Conservation (phyloP, 2,888 invertebrate species). For the Eledona agricola region DNA sequence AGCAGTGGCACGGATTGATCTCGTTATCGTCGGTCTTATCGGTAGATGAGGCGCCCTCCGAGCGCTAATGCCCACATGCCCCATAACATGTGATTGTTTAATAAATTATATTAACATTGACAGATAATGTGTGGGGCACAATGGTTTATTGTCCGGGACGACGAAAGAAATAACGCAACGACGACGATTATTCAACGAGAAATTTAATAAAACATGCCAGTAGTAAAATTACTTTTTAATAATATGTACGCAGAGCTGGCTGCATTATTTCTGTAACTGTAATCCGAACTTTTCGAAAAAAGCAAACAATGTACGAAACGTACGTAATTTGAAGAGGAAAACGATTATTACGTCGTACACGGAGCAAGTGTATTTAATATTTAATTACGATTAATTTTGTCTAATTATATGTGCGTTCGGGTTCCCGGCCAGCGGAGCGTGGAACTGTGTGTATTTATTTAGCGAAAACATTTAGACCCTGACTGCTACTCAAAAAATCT, state of each 20-base stretch:
- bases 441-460: conserved; percentile 50
- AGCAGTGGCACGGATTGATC: conserved; percentile 48
- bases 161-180: conserved; percentile 35
- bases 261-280: conserved; percentile 37
- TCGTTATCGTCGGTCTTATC: conserved; percentile 42
- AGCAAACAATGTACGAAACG: conserved; percentile 52
- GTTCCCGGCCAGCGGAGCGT: conserved; percentile 52
- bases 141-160: conserved; percentile 31
- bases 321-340: conserved; percentile 54
- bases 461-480: conserved; percentile 50
- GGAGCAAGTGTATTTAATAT: conserved; percentile 51
- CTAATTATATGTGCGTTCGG: conserved; percentile 49
- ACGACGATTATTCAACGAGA: conserved; percentile 37
- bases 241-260: conserved; percentile 39
- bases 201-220: conserved; percentile 42
- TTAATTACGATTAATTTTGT: conserved; percentile 54
- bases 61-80: conserved; percentile 29
- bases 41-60: conserved; percentile 7
- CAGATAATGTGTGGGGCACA: conserved; percentile 35
- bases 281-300: conserved; percentile 42
- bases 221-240: conserved; percentile 50
- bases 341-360: conserved; percentile 50
- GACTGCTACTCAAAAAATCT: conserved; percentile 3
- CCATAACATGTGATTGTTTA: conserved; percentile 42
- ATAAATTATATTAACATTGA: conserved; percentile 41